These are phyloP conservation scores for Calephelis perditalis DNA, from an alignment of 2,888 invertebrate species.

Conservation along the genomic window DNA sequence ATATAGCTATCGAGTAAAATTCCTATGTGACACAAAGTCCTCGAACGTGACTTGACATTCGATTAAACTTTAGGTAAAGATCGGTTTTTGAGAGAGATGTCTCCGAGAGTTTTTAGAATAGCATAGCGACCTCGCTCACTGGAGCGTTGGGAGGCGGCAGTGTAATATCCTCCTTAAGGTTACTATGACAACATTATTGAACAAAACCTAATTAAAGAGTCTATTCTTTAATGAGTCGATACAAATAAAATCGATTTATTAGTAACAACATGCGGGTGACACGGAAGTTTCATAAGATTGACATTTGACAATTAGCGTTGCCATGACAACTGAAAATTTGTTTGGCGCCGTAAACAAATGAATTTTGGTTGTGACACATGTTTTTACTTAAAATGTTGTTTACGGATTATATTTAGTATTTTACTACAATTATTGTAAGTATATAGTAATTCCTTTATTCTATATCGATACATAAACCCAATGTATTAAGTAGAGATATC, in stretches of 20 bases:
- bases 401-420: slow-evolving; percentile 14
- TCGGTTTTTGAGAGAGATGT: too few relatives aligned
- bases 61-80: too few relatives aligned
- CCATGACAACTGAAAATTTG: slow-evolving; percentile 56
- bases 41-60: too few relatives aligned
- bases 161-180: neutral
- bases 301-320: slow-evolving; percentile 54
- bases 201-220: slow-evolving; percentile 1
- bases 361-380: slow-evolving; percentile 41
- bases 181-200: slow-evolving; percentile 7
- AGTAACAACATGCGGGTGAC: slow-evolving; percentile 10
- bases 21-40: too few relatives aligned
- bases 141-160: too few relatives aligned
- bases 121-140: too few relatives aligned
- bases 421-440: slow-evolving; percentile 18
- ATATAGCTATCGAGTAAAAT: too few relatives aligned
- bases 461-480: neutral
- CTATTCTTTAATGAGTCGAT: neutral
- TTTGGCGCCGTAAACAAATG: slow-evolving; percentile 72
- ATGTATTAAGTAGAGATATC: neutral
- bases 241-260: slow-evolving; percentile 23
- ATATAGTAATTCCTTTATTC: neutral
- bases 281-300: slow-evolving; percentile 30
- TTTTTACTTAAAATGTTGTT: slow-evolving; percentile 35
- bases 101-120: too few relatives aligned